These are phyloP conservation scores for Ahaetulla prasina DNA, from an alignment of 2,113 vertebrate genomes.

Conservation along the genomic window DNA sequence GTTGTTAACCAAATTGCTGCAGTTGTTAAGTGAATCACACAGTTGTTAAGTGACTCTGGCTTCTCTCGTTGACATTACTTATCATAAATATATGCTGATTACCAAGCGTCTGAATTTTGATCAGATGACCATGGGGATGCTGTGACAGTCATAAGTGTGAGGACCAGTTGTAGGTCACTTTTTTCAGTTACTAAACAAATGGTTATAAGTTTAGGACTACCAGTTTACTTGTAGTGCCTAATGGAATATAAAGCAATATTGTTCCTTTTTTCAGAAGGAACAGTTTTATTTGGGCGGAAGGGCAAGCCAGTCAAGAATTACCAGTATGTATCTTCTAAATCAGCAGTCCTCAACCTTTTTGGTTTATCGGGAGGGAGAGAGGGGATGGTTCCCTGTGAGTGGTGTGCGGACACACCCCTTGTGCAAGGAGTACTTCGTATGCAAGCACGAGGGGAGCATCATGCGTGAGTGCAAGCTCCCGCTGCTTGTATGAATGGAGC, in stretches of 20 bases:
- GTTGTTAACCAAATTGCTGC: neutral
- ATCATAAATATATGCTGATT: neutral
- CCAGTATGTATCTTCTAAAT: neutral
- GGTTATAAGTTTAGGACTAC: neutral
- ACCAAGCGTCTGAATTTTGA: neutral
- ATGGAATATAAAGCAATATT: neutral
- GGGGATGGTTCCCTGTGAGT: too few relatives aligned
- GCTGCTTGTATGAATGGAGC: too few relatives aligned
- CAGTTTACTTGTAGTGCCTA: neutral
- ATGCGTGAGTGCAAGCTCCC: too few relatives aligned
- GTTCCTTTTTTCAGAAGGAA: neutral
- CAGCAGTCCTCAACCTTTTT: neutral
- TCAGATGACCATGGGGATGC: neutral
- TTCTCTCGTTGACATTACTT: neutral
- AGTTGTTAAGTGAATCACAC: neutral
- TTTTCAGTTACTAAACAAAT: neutral
- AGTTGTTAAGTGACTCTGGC: neutral
- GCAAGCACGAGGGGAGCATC: too few relatives aligned
- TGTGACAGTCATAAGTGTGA: neutral
- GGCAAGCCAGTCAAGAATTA: neutral
- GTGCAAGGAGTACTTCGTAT: too few relatives aligned
- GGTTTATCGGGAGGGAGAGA: too few relatives aligned
- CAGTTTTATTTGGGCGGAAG: neutral
- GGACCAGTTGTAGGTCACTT: neutral
- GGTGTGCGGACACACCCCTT: too few relatives aligned